These are phyloP conservation scores for Reticulitermes speratus DNA, from an alignment of 1,140 invertebrate genomes.

Conservation along the genomic window DNA sequence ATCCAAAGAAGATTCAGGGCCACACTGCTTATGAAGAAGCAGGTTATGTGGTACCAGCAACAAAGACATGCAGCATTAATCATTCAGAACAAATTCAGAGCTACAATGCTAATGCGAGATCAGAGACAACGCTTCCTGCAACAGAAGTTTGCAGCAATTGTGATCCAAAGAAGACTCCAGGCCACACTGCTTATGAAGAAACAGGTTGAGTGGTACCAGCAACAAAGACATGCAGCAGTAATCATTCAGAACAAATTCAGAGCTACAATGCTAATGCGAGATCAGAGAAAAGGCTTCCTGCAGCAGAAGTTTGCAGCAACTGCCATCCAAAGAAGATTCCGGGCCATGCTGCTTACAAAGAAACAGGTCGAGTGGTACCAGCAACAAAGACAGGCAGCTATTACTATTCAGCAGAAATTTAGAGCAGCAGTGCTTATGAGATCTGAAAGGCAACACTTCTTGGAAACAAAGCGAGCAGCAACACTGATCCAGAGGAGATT, in stretches of 20 bases:
- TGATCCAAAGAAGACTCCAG: not conserved
- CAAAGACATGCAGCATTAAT: slow-evolving; percentile 42
- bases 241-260: not conserved
- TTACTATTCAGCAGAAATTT: not conserved
- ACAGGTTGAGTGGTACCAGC: not conserved
- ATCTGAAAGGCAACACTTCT: not conserved
- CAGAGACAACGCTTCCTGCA: slow-evolving; percentile 43
- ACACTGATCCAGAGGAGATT: not conserved
- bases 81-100: slow-evolving; percentile 50
- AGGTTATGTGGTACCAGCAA: slow-evolving; percentile 42
- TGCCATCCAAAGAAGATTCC: not conserved
- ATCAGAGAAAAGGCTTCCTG: not conserved
- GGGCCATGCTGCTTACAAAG: slow-evolving; percentile 41
- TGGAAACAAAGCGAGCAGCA: not conserved
- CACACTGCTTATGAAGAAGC: slow-evolving; percentile 43
- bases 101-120: slow-evolving; percentile 43
- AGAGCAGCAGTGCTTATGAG: not conserved
- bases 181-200: not conserved
- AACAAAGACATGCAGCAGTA: not conserved
- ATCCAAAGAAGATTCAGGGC: slow-evolving; percentile 43
- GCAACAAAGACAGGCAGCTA: not conserved
- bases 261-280: not conserved
- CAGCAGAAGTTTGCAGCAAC: not conserved
- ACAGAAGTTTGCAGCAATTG: not conserved
- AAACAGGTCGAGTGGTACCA: not conserved